phyloP scores from a whole-genome alignment of 2,113 vertebrate species.

The Hemibagrus wyckioides region DNA sequence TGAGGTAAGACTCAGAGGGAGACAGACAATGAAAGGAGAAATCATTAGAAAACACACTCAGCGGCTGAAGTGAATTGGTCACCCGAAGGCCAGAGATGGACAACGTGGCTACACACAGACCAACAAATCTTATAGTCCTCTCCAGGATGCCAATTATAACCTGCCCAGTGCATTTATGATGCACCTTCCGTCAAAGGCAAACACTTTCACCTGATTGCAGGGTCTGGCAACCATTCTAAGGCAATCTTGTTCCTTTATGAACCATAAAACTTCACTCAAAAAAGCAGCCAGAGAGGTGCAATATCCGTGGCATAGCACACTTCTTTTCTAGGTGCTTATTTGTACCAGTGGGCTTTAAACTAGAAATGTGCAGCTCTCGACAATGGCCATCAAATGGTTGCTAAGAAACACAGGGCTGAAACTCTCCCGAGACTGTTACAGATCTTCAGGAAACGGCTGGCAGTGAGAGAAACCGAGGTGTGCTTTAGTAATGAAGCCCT shows the following conservation, averaged over 20 bases:
- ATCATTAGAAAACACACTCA: constrained; percentile 32
- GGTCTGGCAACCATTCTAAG: constrained; percentile 11
- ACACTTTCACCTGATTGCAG: constrained; percentile 22
- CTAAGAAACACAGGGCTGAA: constrained; percentile 39
- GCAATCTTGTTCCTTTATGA: constrained; percentile 20
- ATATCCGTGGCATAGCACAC: neutral
- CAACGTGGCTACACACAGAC: neutral
- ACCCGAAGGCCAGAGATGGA: constrained; percentile 10
- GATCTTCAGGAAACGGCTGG: constrained; percentile 17
- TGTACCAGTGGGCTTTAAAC: constrained; percentile 29
- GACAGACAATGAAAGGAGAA: constrained; percentile 32
- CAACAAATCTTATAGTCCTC: constrained; percentile 10
- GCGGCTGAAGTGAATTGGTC: constrained; percentile 14
- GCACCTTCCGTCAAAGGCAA: neutral
- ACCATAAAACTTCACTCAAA: constrained; percentile 21
- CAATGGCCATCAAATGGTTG: constrained; percentile 40
- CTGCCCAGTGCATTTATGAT: neutral
- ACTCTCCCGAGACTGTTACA: neutral
- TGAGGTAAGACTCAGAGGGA: constrained; percentile 18
- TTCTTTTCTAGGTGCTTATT: constrained; percentile 7
- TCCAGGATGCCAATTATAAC: constrained; percentile 18
- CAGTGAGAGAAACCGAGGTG: neutral
- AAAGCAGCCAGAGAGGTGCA: neutral
- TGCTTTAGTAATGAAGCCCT: neutral
- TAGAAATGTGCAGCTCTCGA: neutral